Base-by-base conservation (phyloP, 23 tunicate genomes). In the Halocynthia roretzi region DNA sequence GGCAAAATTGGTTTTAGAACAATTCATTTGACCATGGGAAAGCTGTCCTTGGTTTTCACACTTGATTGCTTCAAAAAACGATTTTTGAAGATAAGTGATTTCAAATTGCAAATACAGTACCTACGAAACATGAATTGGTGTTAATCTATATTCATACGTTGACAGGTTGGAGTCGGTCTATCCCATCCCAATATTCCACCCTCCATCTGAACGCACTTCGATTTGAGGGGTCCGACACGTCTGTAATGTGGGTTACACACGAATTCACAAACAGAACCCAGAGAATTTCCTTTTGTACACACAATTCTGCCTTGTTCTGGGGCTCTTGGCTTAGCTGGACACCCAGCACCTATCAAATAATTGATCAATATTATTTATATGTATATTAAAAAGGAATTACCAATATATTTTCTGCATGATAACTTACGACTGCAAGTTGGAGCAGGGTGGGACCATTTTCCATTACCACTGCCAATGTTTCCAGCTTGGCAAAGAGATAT, bases 211-310 rank as follows among this genome's bases (percentile, higher is more conserved):
- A 81, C 64, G 54, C 93, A 87, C 6, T 40, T 70, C 56, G 78
- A 58, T 61, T 53, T 51, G 9, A 69, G 72, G 6, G 93, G 78
- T 31, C 93, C 93, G 21, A 81, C 82, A 10, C 83, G 67, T 7
- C 80, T 71, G 74, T 87, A 82, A 82, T 50, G 76, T 10, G 62
- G 77, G 6, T 76, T 67, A 60, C 93, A 87, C 8, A 76, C 82
- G 78, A 67, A 87, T 56, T 81, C 85, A 67, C 93, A 87, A 1
- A 61, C 60, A 21, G 93, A 87, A 11, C 86, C 86, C 76, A 87
- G 72, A 51, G 72, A 70, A 53, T 58, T 76, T 14, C 82, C 93
- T 56, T 87, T 78, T 8, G 82, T 76, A 61, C 93, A 87, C 7
- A 76, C 78, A 7, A 52, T 54, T 53, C 68, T 67, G 5, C 91